Percentiles rank a stretch among this genome's conserved stretches.
Conservation (phyloP, 2,888 invertebrate genomes). For the Agrochola circellaris region DNA sequence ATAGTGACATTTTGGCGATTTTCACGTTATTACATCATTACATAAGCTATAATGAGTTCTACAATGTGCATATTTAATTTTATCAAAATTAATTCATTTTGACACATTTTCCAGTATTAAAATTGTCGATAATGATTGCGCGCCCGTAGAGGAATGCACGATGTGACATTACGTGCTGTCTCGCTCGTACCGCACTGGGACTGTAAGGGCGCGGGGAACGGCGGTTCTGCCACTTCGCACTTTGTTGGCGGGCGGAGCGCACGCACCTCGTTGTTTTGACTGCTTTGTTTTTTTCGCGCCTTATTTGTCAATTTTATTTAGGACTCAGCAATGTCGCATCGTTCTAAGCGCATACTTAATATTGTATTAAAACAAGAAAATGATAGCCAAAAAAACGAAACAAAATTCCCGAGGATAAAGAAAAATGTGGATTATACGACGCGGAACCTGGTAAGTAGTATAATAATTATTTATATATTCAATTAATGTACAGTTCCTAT, state of each 20-base stretch:
- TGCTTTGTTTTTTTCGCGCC: conserved; percentile 10
- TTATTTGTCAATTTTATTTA: no score
- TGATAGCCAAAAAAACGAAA: no score
- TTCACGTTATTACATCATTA: neutral
- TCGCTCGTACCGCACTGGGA: conserved; percentile 13
- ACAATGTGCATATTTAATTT: neutral
- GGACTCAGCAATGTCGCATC: no score
- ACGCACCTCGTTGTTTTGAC: conserved; percentile 18
- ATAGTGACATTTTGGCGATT: no score
- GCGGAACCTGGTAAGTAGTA: conserved; percentile 31
- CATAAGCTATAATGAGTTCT: no score
- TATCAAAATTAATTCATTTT: conserved; percentile 27
- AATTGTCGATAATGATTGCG: conserved; percentile 28
- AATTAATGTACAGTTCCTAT: conserved; percentile 7
- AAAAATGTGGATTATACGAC: conserved; percentile 29
- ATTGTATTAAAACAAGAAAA: no score
- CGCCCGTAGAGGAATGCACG: conserved; percentile 27
- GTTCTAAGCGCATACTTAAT: conserved; percentile 24
- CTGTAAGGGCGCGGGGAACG: conserved; percentile 21
- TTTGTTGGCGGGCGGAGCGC: conserved; percentile 23
- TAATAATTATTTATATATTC: conserved; percentile 17
- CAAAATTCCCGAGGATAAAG: neutral
- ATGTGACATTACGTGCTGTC: conserved; percentile 21
- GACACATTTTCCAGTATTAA: conserved; percentile 31
- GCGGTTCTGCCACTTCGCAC: conserved; percentile 27